Evolutionary conservation across 1,140 invertebrate species (phyloP).

Genomic region (Drosophila auraria): DNA sequence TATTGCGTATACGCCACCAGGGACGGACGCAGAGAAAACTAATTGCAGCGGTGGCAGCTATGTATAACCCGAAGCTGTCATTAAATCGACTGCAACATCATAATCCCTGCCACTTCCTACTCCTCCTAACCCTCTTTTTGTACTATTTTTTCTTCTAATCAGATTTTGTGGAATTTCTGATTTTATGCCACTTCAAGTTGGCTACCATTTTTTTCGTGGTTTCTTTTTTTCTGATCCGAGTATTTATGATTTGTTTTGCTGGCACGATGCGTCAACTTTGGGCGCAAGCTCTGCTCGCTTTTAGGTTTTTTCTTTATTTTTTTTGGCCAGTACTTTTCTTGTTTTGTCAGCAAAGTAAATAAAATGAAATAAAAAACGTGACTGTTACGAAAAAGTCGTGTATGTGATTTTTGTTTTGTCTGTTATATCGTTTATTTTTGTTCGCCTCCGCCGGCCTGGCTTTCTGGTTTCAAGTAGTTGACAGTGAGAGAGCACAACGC

Average conservation of each 20-base stretch:
- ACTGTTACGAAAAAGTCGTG: slow-evolving; percentile 79
- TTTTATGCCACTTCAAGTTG: slow-evolving; percentile 39
- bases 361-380: slow-evolving; percentile 76
- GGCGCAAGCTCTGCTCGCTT: slow-evolving; percentile 49
- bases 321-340: slow-evolving; percentile 52
- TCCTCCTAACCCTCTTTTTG: neutral
- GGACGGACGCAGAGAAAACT: slow-evolving; percentile 40
- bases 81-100: slow-evolving; percentile 78
- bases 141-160: slow-evolving; percentile 58
- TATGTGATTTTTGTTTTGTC: slow-evolving; percentile 65
- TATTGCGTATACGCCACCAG: slow-evolving; percentile 50
- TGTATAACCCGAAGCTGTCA: slow-evolving; percentile 74
- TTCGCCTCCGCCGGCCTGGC: slow-evolving; percentile 10
- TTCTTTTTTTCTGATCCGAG: slow-evolving; percentile 16
- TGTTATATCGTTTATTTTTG: slow-evolving; percentile 51
- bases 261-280: slow-evolving; percentile 65
- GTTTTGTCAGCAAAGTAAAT: slow-evolving; percentile 75
- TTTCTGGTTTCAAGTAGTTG: slow-evolving; percentile 67
- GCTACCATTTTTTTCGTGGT: slow-evolving; percentile 29
- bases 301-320: slow-evolving; percentile 19
- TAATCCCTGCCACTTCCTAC: slow-evolving; percentile 58
- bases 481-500: slow-evolving; percentile 41
- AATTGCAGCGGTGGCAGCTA: slow-evolving; percentile 26
- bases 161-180: slow-evolving; percentile 63
- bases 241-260: slow-evolving; percentile 64